Percentiles rank a stretch among this genome's conserved stretches.
Evolutionary conservation across 2,888 invertebrate genomes (phyloP).

Genomic region (Aleiodes leptofemur): DNA sequence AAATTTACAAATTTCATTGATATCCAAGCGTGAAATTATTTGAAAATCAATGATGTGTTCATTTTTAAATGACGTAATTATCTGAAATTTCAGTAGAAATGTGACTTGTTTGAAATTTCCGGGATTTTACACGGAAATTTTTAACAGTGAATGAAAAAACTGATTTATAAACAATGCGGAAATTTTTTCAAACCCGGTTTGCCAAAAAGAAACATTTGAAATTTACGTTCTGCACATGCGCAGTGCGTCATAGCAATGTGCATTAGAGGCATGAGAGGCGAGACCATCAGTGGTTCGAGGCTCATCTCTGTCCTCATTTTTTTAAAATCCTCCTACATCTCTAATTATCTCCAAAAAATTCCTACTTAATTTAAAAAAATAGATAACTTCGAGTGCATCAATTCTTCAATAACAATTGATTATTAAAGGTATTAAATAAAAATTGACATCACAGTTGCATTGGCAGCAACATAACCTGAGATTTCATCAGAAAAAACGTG

Average conservation of each 20-base stretch:
- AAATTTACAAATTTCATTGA: too few species aligned
- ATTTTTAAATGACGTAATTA: too few species aligned
- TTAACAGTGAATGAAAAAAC: too few species aligned
- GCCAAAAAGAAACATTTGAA: background rate
- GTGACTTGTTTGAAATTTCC: too few species aligned
- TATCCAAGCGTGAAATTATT: too few species aligned
- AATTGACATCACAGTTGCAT: background rate
- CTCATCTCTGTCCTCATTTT: background rate
- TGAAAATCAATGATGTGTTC: too few species aligned
- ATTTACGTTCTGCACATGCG: background rate
- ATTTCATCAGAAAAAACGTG: constrained; percentile 24
- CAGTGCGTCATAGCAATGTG: background rate
- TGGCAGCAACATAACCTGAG: constrained; percentile 6
- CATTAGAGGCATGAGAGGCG: constrained; percentile 14
- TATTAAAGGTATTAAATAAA: background rate
- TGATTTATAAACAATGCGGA: too few species aligned
- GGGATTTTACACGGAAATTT: too few species aligned
- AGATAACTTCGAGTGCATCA: background rate
- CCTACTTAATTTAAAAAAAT: background rate
- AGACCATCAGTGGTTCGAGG: constrained; percentile 12
- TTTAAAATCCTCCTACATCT: background rate
- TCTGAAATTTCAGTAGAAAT: too few species aligned
- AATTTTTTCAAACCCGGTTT: too few species aligned
- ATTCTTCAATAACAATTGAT: too few species aligned
- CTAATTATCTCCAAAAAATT: background rate